phyloP scores from a whole-genome alignment of 2,113 vertebrate species.

The Alethe diademata region DNA sequence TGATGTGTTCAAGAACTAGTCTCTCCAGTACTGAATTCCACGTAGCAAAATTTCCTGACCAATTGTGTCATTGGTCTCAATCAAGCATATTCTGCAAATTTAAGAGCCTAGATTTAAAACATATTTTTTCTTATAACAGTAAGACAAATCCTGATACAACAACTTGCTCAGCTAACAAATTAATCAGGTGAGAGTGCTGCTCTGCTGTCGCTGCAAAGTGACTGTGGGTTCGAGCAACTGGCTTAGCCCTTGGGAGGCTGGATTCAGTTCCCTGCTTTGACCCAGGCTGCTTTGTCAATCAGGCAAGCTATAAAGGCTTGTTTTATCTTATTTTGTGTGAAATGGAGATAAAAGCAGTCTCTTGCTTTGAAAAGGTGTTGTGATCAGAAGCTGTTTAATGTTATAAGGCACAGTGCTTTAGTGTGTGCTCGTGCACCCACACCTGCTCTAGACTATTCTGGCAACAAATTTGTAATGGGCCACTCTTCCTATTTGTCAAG shows the following conservation, averaged over 20 bases:
- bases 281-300: rapidly evolving
- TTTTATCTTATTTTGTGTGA: background rate
- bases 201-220: background rate
- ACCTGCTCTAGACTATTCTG: background rate
- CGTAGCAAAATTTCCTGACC: background rate
- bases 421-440: background rate
- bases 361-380: background rate
- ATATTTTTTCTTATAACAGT: background rate
- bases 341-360: background rate
- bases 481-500: background rate
- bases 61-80: background rate
- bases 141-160: background rate
- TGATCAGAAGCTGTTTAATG: background rate
- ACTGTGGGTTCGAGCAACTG: background rate
- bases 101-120: background rate
- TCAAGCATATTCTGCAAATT: background rate
- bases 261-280: background rate
- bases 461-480: background rate
- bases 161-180: background rate
- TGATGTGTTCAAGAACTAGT: background rate
- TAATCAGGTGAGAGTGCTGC: background rate
- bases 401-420: background rate
- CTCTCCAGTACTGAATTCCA: background rate
- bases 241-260: background rate
- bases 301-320: background rate